These are phyloP conservation scores for Saxidomus purpurata DNA, from an alignment of 1,140 invertebrate genomes.

Conservation along the genomic window DNA sequence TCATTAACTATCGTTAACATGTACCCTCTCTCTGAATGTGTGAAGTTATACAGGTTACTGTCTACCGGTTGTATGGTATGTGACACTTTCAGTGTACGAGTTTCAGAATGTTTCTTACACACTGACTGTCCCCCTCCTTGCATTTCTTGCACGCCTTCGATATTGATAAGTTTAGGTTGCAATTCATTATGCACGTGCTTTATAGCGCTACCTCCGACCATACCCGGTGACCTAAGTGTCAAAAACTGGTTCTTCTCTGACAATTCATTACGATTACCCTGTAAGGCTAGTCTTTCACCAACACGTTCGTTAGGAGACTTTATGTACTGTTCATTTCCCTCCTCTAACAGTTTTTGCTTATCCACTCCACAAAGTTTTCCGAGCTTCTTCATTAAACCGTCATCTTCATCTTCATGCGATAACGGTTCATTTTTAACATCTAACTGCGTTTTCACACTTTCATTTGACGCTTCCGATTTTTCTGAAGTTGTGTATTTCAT, in stretches of 20 bases:
- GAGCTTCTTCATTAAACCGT: neutral
- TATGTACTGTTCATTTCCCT: neutral
- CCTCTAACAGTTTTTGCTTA: neutral
- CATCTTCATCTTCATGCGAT: slow-evolving; percentile 3
- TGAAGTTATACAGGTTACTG: slow-evolving; percentile 59
- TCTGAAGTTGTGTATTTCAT: neutral
- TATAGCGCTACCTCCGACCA: neutral
- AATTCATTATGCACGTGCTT: neutral
- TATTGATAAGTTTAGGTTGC: neutral
- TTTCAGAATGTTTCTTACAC: neutral
- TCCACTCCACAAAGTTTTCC: neutral
- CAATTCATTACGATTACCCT: neutral
- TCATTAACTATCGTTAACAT: slow-evolving; percentile 70
- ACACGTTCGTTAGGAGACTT: neutral
- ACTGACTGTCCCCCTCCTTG: neutral
- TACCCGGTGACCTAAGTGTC: neutral
- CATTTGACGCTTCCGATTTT: neutral
- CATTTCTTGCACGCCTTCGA: neutral
- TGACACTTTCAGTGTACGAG: neutral
- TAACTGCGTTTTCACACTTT: neutral
- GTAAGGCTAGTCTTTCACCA: neutral
- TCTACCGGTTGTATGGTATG: neutral
- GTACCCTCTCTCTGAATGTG: slow-evolving; percentile 55
- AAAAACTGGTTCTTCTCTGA: neutral
- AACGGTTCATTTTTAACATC: neutral